Evolutionary conservation across 2,113 vertebrate species (phyloP).

Genomic region (Phocoena phocoena): DNA sequence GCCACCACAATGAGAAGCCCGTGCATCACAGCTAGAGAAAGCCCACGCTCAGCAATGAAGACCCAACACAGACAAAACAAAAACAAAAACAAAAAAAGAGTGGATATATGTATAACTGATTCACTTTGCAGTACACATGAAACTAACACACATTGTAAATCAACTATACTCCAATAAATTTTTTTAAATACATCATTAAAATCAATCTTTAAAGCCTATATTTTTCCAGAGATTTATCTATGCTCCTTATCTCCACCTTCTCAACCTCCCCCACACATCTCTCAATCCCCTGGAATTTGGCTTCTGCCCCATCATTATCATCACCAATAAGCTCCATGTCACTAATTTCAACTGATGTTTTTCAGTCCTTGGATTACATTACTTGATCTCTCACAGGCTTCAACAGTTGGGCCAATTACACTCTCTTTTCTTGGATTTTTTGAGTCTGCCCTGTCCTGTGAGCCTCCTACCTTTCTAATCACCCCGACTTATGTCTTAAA

Average conservation of each 20-base stretch:
- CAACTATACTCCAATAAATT: too few relatives aligned
- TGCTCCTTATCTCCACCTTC: background rate
- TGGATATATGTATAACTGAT: too few relatives aligned
- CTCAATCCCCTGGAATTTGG: background rate
- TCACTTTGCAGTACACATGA: too few relatives aligned
- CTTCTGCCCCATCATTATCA: background rate
- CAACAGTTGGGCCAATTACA: background rate
- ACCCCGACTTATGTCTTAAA: background rate
- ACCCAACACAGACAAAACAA: too few relatives aligned
- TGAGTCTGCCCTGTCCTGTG: background rate
- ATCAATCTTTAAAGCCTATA: background rate
- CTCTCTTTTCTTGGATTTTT: background rate
- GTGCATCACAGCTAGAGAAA: too few relatives aligned
- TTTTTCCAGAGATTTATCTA: background rate
- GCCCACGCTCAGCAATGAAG: too few relatives aligned
- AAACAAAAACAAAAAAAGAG: too few relatives aligned
- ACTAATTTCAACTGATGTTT: background rate
- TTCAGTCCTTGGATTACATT: background rate
- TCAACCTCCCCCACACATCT: background rate
- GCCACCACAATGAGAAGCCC: too few relatives aligned
- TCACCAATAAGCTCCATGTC: background rate
- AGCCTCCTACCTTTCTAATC: background rate
- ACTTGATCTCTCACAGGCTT: background rate
- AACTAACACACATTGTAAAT: too few relatives aligned
- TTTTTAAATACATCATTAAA: background rate